Evolutionary conservation across 2,888 invertebrate species (phyloP), one percentile per base, ranked within the genome.

Genomic region (Eupithecia vulgata): DNA sequence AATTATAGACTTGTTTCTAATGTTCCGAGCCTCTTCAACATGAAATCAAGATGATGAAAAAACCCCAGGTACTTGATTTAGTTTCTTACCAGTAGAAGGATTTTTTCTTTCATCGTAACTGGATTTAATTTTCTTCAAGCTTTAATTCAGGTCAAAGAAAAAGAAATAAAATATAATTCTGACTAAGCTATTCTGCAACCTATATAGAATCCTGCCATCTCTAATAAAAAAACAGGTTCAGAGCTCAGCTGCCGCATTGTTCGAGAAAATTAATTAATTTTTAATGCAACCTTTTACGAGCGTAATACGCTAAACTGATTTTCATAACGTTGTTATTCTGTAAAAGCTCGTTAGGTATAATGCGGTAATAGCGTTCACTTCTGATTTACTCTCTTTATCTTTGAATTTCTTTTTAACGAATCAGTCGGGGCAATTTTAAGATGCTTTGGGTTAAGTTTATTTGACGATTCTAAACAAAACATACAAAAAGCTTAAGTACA

Each of bases 251-350:
- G 61, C 67, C 48, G 57, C 64, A 34, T 21, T 61, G 67, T 74
- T 68, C 65, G 30, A 72, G 71, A 65, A 70, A 72, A 72, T 74
- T 74, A 76, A 76, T 76, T 74, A 70, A 70, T 70, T 72, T 71
- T 74, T 74, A 76, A 76, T 76, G 67, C 68, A 66, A 64, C 70
- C 74, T 76, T 70, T 70, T 74, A 72, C 48, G 65, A 59, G 68
- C 68, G 37, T 74, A 74, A 72, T 70, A 68, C 70, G 65, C 68
- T 70, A 68, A 72, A 68, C 66, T 68, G 70, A 74, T 74, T 74
- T 74, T 34, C 72, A 68, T 74, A 71, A 76, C 61, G 35, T 59
- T 62, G 65, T 72, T 70, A 72, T 73, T 65, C 68, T 74, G 57
- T 72, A 67, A 74, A 74, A 74, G 67, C 71, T 65, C 73, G 68